Percentiles rank a stretch among this genome's conserved stretches.
Conservation (phyloP, 2,797 vertebrate genomes). For the Mastacembelus armatus region DNA sequence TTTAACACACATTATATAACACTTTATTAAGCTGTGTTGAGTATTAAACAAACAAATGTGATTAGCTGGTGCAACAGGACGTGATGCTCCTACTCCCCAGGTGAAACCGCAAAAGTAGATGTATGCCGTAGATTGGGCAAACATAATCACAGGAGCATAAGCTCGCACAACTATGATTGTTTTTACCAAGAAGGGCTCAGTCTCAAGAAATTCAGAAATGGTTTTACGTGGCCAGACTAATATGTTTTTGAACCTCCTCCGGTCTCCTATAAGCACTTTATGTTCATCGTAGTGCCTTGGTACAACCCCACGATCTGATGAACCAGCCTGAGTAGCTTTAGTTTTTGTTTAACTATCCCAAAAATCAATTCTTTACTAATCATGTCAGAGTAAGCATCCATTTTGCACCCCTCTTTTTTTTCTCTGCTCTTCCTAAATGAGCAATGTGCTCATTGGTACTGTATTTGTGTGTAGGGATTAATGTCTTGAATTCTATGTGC, state of each 20-base stretch:
- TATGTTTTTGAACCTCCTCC: constrained; percentile 29
- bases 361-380: constrained; percentile 2
- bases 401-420: background rate
- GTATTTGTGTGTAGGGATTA: constrained; percentile 12
- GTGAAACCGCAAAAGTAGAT: constrained; percentile 6
- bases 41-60: constrained; percentile 34
- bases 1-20: constrained; percentile 23
- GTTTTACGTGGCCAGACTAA: constrained; percentile 29
- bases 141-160: constrained; percentile 8
- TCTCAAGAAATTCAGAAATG: constrained; percentile 21
- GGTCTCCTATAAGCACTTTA: constrained; percentile 72
- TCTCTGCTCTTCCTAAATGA: constrained; percentile 22
- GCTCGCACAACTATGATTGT: constrained; percentile 49
- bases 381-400: constrained; percentile 1
- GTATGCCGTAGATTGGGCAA: no score
- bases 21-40: constrained; percentile 29
- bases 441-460: constrained; percentile 33
- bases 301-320: constrained; percentile 41
- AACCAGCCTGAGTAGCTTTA: constrained; percentile 33
- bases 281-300: constrained; percentile 78
- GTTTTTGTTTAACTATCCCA: constrained; percentile 27
- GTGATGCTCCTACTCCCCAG: constrained; percentile 11
- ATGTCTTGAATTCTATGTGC: constrained; percentile 2
- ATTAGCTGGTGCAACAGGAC: constrained; percentile 24
- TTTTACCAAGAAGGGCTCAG: constrained; percentile 58